Percentiles rank a stretch among this genome's conserved stretches.
phyloP scores from a whole-genome alignment of 2,113 vertebrate genomes.

The Trematomus loennbergii region DNA sequence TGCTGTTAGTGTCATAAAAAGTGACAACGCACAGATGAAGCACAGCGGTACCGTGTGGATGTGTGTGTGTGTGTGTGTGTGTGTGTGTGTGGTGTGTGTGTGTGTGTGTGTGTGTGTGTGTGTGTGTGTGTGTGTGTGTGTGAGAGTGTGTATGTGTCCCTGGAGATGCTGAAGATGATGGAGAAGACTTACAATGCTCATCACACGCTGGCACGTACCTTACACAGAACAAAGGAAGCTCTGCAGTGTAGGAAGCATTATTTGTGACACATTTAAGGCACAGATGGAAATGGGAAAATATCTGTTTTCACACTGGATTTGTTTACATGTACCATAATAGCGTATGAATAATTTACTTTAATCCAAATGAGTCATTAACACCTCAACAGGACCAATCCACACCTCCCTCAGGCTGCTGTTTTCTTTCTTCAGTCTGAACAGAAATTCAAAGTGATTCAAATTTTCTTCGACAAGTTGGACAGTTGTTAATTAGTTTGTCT shows the following conservation, averaged over 20 bases:
- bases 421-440: conserved; percentile 10
- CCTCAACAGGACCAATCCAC: not conserved
- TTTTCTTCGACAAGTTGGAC: conserved; percentile 42
- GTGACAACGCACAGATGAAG: conserved; percentile 56
- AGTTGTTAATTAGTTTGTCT: conserved; percentile 62
- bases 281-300: conserved; percentile 15
- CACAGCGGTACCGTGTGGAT: not conserved
- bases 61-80: conserved; percentile 6
- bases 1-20: conserved; percentile 48
- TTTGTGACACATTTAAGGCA: not conserved
- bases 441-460: conserved; percentile 47
- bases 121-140: not conserved
- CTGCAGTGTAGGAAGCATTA: not conserved
- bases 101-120: conserved; percentile 13
- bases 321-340: conserved; percentile 19
- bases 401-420: not conserved
- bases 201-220: conserved; percentile 4
- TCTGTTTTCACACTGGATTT: conserved; percentile 3
- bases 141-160: not conserved
- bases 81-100: not conserved
- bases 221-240: conserved; percentile 32
- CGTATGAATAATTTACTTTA: conserved; percentile 50
- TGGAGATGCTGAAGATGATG: conserved; percentile 19
- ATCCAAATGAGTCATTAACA: conserved; percentile 42
- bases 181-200: conserved; percentile 28